Evolutionary conservation across 2,797 vertebrate genomes (phyloP).

Genomic region (Capromys pilorides): DNA sequence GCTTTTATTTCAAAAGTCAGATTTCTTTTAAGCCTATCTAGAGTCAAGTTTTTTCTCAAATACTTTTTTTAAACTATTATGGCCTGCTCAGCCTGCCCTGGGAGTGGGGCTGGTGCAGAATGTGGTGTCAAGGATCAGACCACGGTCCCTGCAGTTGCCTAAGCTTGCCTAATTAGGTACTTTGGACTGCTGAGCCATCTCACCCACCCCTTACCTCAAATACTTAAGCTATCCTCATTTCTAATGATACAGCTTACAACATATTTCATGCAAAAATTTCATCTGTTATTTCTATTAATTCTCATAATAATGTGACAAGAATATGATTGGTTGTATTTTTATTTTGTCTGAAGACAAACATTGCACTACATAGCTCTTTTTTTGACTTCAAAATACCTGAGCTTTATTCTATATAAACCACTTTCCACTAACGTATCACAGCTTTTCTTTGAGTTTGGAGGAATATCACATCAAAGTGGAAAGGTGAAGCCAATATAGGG

Average conservation of each 20-base stretch:
- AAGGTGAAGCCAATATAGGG: background rate
- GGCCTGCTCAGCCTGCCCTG: too few relatives aligned
- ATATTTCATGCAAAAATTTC: background rate
- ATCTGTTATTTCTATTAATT: slow-evolving; percentile 7
- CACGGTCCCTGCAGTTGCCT: too few relatives aligned
- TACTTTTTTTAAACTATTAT: too few relatives aligned
- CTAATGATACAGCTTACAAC: slow-evolving; percentile 25
- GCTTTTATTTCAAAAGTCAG: slow-evolving; percentile 40
- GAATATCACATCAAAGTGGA: background rate
- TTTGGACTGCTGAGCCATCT: too few relatives aligned
- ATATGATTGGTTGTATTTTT: slow-evolving; percentile 20
- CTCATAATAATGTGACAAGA: background rate
- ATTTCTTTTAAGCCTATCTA: slow-evolving; percentile 5
- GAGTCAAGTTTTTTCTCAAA: background rate
- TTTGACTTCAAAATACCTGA: background rate
- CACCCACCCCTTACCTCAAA: background rate
- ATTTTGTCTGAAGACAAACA: slow-evolving; percentile 1
- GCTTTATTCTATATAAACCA: background rate
- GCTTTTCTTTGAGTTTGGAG: background rate
- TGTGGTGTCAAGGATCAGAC: too few relatives aligned
- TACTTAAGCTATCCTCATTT: background rate
- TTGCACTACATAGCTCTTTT: background rate
- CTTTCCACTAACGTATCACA: background rate
- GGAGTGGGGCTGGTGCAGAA: too few relatives aligned
- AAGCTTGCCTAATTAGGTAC: too few relatives aligned